Evolutionary conservation across 37 sponge, comb jelly and placozoan genomes (phyloP), one percentile per base, ranked within the genome.

Genomic region (Halichondria panicea): DNA sequence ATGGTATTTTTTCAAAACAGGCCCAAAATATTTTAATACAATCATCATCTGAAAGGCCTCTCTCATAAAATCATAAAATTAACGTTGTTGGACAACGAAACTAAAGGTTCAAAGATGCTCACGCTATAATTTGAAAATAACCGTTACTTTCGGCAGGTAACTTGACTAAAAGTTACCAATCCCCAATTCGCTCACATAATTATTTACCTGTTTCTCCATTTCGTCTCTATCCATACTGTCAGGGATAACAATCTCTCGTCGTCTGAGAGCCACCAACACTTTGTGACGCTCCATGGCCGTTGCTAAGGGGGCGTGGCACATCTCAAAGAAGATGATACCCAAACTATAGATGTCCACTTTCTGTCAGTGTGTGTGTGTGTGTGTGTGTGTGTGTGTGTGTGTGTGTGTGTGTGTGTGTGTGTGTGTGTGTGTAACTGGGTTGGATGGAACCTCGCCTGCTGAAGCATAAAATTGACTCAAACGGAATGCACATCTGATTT

Each of bases 281-380:
- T 76, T 70, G 43, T 66, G 63, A 31, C 93, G 64, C 88, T 98
- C 99, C 85, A 92, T 87, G 28, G 68, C 70, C 9, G 91, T 91
- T 21, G 67, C 33, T 12, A 11, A 38, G 0, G 95, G 99, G 2
- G 93, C 74, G 35, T 82, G 88, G 44, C 88, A 87, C 95, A 98
- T 95, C 80, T 98, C 99, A 84, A 95, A 98, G 74, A 90, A 82
- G 46, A 98, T 98, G 50, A 98, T 81, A 0, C 99, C 99, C 66
- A 98, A 57, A 76, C 99, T 98, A 78, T 95, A 98, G 12, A 95
- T 88, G 68, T 98, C 99, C 36, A 90, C 89, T 79, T 91, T 92
- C 88, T 94, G 60, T 0, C 39, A 1, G 32, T 63, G 63, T 11
- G 22, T n/a, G n/a, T n/a, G n/a, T n/a, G n/a, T n/a, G n/a, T n/a